Evolutionary conservation across 2,113 vertebrate species (phyloP).

Genomic region (Camelus bactrianus): DNA sequence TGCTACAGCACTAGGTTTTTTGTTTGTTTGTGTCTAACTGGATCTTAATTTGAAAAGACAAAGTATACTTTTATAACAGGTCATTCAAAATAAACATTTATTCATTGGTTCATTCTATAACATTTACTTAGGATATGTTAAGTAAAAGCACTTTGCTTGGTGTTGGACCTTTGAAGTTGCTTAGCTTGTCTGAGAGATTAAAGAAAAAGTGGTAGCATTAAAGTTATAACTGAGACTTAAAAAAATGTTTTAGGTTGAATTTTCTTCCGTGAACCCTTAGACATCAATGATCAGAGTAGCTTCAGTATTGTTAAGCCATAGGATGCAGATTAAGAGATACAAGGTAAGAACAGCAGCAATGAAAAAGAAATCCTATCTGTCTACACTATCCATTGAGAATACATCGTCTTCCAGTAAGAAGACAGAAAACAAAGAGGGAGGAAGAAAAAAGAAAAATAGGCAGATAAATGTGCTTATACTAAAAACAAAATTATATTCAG

Average conservation of each 20-base stretch:
- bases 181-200: neutral
- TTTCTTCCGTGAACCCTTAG: neutral
- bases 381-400: neutral
- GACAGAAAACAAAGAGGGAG: neutral
- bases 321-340: neutral
- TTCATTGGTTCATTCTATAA: neutral
- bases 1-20: neutral
- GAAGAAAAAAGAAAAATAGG: neutral
- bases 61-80: neutral
- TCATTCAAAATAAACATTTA: neutral
- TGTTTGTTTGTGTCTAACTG: neutral
- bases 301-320: neutral
- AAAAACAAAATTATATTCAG: neutral
- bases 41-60: constrained; percentile 13
- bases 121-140: neutral
- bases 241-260: neutral
- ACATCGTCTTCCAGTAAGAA: neutral
- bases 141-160: neutral
- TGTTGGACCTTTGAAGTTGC: neutral
- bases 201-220: neutral
- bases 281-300: neutral
- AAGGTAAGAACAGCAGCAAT: neutral
- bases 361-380: neutral
- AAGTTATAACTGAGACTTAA: neutral
- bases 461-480: neutral